Evolutionary conservation across 64 coral and sea anemone species (phyloP).

Genomic region (Actinia equina): DNA sequence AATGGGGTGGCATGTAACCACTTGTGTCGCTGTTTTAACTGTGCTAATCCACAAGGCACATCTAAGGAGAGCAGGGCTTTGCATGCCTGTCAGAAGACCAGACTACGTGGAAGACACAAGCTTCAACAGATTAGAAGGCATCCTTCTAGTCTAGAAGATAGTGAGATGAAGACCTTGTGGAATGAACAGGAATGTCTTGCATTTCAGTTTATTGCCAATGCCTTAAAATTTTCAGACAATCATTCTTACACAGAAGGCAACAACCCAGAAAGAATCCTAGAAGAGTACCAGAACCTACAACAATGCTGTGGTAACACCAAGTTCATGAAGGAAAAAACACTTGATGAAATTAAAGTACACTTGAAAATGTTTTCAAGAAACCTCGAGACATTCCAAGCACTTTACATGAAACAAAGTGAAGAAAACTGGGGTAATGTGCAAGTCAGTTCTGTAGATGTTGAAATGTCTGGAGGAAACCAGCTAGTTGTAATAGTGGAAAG

Average conservation of each 20-base stretch:
- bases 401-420: slow-evolving; percentile 56
- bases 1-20: slow-evolving; percentile 46
- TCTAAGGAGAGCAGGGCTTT: slow-evolving; percentile 36
- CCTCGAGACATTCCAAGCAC: slow-evolving; percentile 33
- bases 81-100: slow-evolving; percentile 30
- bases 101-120: slow-evolving; percentile 55
- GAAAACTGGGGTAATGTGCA: slow-evolving; percentile 29
- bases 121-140: slow-evolving; percentile 44
- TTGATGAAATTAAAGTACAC: slow-evolving; percentile 34
- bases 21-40: slow-evolving; percentile 52
- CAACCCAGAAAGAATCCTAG: slow-evolving; percentile 39
- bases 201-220: slow-evolving; percentile 40
- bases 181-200: slow-evolving; percentile 39
- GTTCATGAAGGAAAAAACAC: slow-evolving; percentile 7
- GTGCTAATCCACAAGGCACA: slow-evolving; percentile 61
- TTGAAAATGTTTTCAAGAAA: slow-evolving; percentile 22
- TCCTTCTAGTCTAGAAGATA: slow-evolving; percentile 1
- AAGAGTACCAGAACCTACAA: slow-evolving; percentile 31
- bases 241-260: slow-evolving; percentile 5
- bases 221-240: slow-evolving; percentile 4
- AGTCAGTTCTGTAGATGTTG: background rate
- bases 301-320: slow-evolving; percentile 12
- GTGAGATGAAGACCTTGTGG: background rate
- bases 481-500: slow-evolving; percentile 24
- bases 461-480: background rate